A percentile compares a stretch with the other conserved stretches of the same genome.
Conservation (phyloP, 2,888 invertebrate genomes). For the Timema cristinae region DNA sequence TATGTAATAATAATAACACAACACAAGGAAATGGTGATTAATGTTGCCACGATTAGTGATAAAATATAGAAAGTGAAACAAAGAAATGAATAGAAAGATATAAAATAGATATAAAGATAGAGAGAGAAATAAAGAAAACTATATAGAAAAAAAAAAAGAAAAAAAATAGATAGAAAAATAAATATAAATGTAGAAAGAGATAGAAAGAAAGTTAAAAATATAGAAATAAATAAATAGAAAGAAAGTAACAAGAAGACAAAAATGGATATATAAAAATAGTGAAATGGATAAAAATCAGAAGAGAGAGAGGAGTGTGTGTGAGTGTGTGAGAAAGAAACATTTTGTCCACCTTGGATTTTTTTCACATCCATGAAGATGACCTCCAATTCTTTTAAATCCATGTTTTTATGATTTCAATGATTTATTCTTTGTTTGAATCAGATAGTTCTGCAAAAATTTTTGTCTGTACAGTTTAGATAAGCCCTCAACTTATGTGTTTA, state of each 20-base stretch:
- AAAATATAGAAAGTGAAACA: conserved; percentile 1
- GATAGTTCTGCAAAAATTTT: too few relatives aligned
- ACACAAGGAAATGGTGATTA: not conserved
- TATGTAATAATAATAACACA: too few relatives aligned
- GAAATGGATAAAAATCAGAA: conserved; percentile 2
- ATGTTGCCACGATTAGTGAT: not conserved
- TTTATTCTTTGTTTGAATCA: too few relatives aligned
- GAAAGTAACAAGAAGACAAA: not conserved
- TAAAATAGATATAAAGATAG: not conserved
- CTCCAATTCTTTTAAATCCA: too few relatives aligned
- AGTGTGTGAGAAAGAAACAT: too few relatives aligned
- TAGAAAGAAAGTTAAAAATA: not conserved
- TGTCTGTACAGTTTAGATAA: too few relatives aligned
- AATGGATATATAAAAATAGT: not conserved
- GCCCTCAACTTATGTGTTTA: too few relatives aligned
- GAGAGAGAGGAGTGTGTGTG: not conserved
- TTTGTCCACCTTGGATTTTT: too few relatives aligned
- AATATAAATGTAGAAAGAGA: not conserved
- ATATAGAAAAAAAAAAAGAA: not conserved
- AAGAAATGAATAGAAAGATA: not conserved
- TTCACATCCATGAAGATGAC: too few relatives aligned
- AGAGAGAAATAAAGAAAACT: conserved; percentile 3
- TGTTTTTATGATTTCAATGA: too few relatives aligned
- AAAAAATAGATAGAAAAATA: not conserved
- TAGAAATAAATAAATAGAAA: conserved; percentile 5